Evolutionary conservation across 1,140 invertebrate genomes (phyloP).

Genomic region (Aphidius ervi): DNA sequence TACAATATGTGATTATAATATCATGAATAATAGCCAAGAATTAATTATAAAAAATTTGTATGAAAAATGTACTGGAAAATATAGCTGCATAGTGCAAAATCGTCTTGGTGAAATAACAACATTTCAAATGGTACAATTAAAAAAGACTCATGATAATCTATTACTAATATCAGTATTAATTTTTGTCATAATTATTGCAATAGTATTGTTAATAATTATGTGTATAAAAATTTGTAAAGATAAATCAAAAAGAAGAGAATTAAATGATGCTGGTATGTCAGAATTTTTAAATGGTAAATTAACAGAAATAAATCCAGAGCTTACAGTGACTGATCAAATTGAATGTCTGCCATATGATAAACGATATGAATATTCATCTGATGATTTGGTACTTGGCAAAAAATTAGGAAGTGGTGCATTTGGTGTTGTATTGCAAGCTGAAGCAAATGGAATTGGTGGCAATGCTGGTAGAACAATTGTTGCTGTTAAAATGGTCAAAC

Average conservation of each 20-base stretch:
- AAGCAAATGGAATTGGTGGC: conserved; percentile 70
- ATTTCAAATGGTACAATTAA: conserved; percentile 42
- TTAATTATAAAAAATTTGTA: conserved; percentile 44
- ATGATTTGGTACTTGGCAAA: conserved; percentile 81
- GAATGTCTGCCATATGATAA: conserved; percentile 86
- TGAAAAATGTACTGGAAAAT: conserved; percentile 44
- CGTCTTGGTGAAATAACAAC: conserved; percentile 36
- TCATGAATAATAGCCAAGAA: conserved; percentile 34
- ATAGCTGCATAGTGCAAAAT: conserved; percentile 43
- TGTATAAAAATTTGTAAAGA: conserved; percentile 58
- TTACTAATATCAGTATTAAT: conserved; percentile 48
- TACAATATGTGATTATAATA: conserved; percentile 31
- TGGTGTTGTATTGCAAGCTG: conserved; percentile 87
- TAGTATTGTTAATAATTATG: conserved; percentile 51
- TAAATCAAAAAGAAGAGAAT: conserved; percentile 55
- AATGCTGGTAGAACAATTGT: conserved; percentile 68
- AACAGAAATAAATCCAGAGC: conserved; percentile 80
- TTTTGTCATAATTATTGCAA: conserved; percentile 50
- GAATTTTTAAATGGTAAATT: conserved; percentile 77
- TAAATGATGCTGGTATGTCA: conserved; percentile 64
- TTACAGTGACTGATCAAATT: conserved; percentile 86
- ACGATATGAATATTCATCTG: conserved; percentile 84
- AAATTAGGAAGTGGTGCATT: conserved; percentile 88
- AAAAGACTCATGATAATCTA: conserved; percentile 37
- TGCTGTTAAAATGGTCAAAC: conserved; percentile 84